Evolutionary conservation across 2,888 invertebrate genomes (phyloP).

Genomic region (Argyresthia goedartella): DNA sequence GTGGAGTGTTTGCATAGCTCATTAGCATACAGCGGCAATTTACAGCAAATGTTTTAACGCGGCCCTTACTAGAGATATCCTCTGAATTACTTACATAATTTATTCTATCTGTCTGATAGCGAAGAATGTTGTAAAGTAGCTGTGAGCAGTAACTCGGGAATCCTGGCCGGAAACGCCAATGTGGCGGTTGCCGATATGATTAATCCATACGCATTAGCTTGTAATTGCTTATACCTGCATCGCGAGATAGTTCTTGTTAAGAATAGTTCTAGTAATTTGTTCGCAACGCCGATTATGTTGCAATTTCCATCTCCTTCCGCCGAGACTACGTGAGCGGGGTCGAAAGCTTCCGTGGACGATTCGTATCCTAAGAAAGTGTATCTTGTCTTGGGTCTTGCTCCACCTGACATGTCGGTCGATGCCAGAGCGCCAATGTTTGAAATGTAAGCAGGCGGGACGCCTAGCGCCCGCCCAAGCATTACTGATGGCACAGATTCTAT

Average conservation of each 20-base stretch:
- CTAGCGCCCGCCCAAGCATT: constrained; percentile 20
- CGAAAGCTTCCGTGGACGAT: constrained; percentile 37
- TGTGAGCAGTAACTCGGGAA: background rate
- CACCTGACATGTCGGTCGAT: constrained; percentile 59
- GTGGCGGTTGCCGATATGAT: constrained; percentile 1
- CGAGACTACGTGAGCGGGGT: constrained; percentile 14
- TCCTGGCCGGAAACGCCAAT: background rate
- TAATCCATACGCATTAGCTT: constrained; percentile 3
- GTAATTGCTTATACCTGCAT: constrained; percentile 1
- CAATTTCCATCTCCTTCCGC: background rate
- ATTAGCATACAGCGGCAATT: constrained; percentile 27
- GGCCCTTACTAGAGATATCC: background rate
- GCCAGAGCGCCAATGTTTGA: constrained; percentile 27
- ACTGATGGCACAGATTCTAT: constrained; percentile 20
- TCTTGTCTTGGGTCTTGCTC: constrained; percentile 47
- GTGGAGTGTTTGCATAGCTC: constrained; percentile 35
- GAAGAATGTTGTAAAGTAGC: background rate
- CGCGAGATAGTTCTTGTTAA: too few species aligned
- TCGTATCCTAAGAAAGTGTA: constrained; percentile 53
- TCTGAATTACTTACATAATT: background rate
- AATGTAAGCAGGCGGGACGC: constrained; percentile 32
- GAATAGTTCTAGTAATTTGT: background rate
- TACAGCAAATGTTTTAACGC: constrained; percentile 12
- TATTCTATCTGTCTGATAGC: background rate
- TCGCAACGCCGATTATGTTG: background rate